Conservation (phyloP, 2,888 invertebrate genomes). For the Lissonota sp. region DNA sequence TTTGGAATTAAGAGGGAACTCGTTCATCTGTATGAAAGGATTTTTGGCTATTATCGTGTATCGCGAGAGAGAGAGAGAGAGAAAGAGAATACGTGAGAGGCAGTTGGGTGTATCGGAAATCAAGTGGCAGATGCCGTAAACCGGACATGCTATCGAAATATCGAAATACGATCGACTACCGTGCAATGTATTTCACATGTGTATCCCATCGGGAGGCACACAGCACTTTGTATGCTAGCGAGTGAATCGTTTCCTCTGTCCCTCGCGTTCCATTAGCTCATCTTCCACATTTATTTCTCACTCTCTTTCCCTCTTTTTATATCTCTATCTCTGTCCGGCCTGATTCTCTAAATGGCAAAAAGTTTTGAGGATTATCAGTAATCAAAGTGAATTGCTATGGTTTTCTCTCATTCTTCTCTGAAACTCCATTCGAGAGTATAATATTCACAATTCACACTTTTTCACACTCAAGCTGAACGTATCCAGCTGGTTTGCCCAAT, state of each 20-base stretch:
- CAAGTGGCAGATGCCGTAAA: conserved; percentile 12
- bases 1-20: not conserved
- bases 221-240: conserved; percentile 1
- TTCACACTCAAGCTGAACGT: conserved; percentile 43
- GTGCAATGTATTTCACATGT: not conserved
- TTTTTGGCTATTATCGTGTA: not conserved
- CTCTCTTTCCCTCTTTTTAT: conserved; percentile 12
- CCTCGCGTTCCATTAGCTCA: conserved; percentile 22
- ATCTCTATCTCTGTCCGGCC: not conserved
- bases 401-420: conserved; percentile 29
- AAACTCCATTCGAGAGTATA: conserved; percentile 31
- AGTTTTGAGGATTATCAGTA: conserved; percentile 58
- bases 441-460: conserved; percentile 57
- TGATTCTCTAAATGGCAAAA: conserved; percentile 3
- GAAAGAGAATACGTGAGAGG: not conserved
- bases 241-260: not conserved
- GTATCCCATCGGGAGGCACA: not conserved
- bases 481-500: conserved; percentile 36
- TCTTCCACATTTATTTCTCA: conserved; percentile 1
- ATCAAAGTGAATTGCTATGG: conserved; percentile 43
- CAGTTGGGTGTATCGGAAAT: conserved; percentile 10
- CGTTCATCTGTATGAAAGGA: not conserved
- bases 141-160: conserved; percentile 30
- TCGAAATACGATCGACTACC: conserved; percentile 34
- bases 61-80: not conserved